These are phyloP conservation scores for Cryptoleucopteryx plumbea DNA, from an alignment of 2,113 vertebrate genomes.

Conservation along the genomic window DNA sequence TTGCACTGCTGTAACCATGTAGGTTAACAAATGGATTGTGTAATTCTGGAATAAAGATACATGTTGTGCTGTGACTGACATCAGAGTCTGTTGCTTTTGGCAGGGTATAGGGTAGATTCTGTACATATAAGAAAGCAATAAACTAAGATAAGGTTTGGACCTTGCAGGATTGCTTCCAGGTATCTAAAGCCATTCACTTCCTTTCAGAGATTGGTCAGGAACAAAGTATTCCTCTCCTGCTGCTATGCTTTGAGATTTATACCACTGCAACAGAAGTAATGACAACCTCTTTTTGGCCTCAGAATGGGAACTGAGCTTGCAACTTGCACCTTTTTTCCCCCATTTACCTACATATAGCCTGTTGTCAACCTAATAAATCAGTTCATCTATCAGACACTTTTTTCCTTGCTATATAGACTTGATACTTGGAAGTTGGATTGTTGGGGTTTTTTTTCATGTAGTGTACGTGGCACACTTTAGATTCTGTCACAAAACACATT, in stretches of 20 bases:
- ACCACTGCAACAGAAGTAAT: background rate
- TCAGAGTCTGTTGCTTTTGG: background rate
- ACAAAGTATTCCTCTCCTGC: background rate
- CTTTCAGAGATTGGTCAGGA: background rate
- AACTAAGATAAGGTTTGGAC: background rate
- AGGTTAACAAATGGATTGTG: background rate
- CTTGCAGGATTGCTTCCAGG: background rate
- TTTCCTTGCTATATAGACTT: background rate
- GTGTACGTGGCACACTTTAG: background rate
- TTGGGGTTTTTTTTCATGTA: background rate
- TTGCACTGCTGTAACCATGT: background rate
- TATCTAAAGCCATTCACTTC: background rate
- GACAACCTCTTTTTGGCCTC: background rate
- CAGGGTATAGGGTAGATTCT: background rate
- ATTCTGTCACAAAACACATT: background rate
- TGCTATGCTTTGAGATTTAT: background rate
- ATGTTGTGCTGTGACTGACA: background rate
- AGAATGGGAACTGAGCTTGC: background rate
- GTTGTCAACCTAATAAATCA: background rate
- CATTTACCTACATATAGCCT: background rate
- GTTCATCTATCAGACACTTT: background rate
- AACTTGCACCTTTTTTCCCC: background rate
- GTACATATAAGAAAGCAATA: background rate
- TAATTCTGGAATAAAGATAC: background rate
- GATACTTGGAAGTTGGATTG: background rate